Percentiles rank a stretch among this genome's conserved stretches.
Conservation (phyloP, 2,113 vertebrate genomes). For the Romanogobio albipinnatus region DNA sequence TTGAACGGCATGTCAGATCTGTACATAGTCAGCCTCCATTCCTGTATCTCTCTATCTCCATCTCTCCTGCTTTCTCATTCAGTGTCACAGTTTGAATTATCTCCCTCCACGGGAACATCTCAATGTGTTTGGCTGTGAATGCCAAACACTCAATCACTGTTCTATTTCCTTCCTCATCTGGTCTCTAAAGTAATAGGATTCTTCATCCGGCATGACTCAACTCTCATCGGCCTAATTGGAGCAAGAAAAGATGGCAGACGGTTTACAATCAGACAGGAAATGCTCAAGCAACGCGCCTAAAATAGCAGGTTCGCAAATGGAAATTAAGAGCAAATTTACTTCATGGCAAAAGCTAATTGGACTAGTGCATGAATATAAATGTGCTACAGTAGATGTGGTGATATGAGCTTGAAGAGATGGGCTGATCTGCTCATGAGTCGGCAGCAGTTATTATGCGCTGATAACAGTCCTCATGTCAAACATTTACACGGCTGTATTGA, state of each 20-base stretch:
- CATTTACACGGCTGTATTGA: conserved; percentile 14
- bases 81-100: conserved; percentile 45
- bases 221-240: conserved; percentile 36
- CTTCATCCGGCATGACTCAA: conserved; percentile 14
- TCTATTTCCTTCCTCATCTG: conserved; percentile 15
- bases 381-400: neutral
- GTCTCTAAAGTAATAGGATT: conserved; percentile 20
- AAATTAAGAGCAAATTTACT: conserved; percentile 48
- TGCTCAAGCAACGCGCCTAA: neutral
- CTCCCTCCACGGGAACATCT: conserved; percentile 39
- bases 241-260: conserved; percentile 24
- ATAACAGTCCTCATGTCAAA: conserved; percentile 22
- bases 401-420: conserved; percentile 28
- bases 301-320: conserved; percentile 36
- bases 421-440: conserved; percentile 42
- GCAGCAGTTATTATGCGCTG: conserved; percentile 24
- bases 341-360: conserved; percentile 3
- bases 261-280: conserved; percentile 39
- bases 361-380: conserved; percentile 25
- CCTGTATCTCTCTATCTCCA: neutral
- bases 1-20: conserved; percentile 35
- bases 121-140: conserved; percentile 46
- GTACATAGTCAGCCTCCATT: conserved; percentile 24
- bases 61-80: neutral
- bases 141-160: conserved; percentile 43